Percentiles rank a stretch among this genome's conserved stretches.
Evolutionary conservation across 2,113 vertebrate species (phyloP).

Genomic region (Etheostoma spectabile): DNA sequence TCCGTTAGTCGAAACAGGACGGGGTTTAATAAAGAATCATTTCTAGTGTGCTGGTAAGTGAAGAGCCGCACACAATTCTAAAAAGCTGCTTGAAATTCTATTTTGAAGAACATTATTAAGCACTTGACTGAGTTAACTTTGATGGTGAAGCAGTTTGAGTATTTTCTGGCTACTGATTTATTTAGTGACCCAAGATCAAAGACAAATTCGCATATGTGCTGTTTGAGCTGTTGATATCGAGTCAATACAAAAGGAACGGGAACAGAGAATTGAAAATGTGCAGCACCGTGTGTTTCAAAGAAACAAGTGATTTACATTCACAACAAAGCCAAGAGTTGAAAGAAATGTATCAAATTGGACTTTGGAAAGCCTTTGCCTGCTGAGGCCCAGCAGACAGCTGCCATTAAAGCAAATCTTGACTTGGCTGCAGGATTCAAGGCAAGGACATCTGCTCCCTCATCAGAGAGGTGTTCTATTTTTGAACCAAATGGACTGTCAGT

Average conservation of each 20-base stretch:
- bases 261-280: neutral
- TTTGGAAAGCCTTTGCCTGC: slow-evolving; percentile 33
- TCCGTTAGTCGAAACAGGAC: no score
- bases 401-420: slow-evolving; percentile 1
- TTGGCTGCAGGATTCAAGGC: slow-evolving; percentile 55
- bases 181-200: neutral
- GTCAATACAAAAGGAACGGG: neutral
- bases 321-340: slow-evolving; percentile 9
- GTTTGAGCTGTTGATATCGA: neutral
- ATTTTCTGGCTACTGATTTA: neutral
- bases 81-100: neutral
- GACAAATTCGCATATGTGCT: neutral
- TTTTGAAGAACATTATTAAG: neutral
- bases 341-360: slow-evolving; percentile 19
- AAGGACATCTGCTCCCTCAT: slow-evolving; percentile 77
- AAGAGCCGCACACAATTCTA: neutral
- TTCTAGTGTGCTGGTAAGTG: neutral
- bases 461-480: slow-evolving; percentile 73
- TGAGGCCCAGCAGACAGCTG: slow-evolving; percentile 15
- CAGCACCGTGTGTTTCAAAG: neutral
- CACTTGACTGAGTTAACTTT: neutral
- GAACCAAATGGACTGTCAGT: slow-evolving; percentile 62
- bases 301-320: neutral
- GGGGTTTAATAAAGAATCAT: neutral
- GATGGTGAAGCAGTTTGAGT: neutral